Conservation (phyloP, 2,888 invertebrate species). For the Gortyna flavago region DNA sequence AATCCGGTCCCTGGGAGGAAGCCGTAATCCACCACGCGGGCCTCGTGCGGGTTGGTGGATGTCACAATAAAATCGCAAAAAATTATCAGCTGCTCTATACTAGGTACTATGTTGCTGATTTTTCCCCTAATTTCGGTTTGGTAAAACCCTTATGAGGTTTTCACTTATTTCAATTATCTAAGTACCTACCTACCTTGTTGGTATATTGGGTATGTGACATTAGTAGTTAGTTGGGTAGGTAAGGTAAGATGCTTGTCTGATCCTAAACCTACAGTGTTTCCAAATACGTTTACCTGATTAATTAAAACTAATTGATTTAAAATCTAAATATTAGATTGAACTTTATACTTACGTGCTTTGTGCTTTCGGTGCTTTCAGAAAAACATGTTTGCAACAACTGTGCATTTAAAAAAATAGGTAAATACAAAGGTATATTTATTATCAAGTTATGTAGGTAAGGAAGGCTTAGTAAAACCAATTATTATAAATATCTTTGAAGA, state of each 20-base stretch:
- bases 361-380: conserved; percentile 17
- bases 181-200: background rate
- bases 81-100: background rate
- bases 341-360: conserved; percentile 9
- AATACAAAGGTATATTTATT: background rate
- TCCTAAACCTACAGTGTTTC: background rate
- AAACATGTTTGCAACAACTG: conserved; percentile 1
- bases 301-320: background rate
- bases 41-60: too few species aligned
- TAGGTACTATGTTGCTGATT: background rate
- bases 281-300: background rate
- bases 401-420: background rate
- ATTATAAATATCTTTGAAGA: too few species aligned
- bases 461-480: too few species aligned
- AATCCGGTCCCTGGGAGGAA: too few species aligned
- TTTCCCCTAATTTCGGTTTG: too few species aligned
- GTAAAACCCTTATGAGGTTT: background rate
- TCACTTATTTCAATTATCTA: background rate
- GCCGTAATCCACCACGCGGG: too few species aligned
- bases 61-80: too few species aligned
- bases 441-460: background rate
- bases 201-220: background rate
- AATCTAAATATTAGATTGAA: background rate
- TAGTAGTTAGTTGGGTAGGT: too few species aligned
- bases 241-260: background rate